Percentiles rank a stretch among this genome's conserved stretches.
phyloP scores from a whole-genome alignment of 2,113 vertebrate species.

The Thunnus maccoyii region DNA sequence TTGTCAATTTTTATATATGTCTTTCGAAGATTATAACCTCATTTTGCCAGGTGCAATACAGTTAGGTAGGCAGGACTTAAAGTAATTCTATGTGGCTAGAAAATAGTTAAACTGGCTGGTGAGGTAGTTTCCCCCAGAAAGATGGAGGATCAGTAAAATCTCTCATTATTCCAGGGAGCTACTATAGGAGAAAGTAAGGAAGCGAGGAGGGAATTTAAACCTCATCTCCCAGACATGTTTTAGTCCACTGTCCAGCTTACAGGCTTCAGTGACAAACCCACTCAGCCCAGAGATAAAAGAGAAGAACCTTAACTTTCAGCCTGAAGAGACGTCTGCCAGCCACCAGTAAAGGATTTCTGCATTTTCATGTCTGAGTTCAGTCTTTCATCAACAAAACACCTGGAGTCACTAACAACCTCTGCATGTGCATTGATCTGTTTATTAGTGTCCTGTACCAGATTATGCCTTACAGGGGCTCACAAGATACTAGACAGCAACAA shows the following conservation, averaged over 20 bases:
- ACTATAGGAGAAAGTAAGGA: background rate
- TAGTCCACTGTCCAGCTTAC: slow-evolving; percentile 1
- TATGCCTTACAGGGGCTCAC: too few species aligned
- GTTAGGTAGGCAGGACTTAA: background rate
- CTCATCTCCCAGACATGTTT: slow-evolving; percentile 5
- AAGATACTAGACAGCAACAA: too few species aligned
- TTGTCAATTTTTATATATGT: background rate
- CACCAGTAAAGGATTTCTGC: slow-evolving; percentile 10
- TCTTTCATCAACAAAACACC: background rate
- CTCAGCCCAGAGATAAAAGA: slow-evolving; percentile 1
- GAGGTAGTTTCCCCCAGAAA: too few species aligned
- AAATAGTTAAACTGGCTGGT: background rate
- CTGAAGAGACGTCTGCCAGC: background rate
- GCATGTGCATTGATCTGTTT: too few species aligned
- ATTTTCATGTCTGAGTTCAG: background rate
- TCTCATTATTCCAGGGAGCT: background rate
- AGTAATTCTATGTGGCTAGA: too few species aligned
- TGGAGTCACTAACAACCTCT: too few species aligned
- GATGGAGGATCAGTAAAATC: slow-evolving; percentile 13
- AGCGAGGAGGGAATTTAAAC: slow-evolving; percentile 1
- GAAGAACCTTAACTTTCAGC: background rate
- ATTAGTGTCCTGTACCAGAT: too few species aligned
- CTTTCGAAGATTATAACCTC: background rate
- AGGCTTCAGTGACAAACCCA: slow-evolving; percentile 23
- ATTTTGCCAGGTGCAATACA: background rate